phyloP scores from a whole-genome alignment of 2,797 vertebrate genomes.

The Pogonophryne albipinna region DNA sequence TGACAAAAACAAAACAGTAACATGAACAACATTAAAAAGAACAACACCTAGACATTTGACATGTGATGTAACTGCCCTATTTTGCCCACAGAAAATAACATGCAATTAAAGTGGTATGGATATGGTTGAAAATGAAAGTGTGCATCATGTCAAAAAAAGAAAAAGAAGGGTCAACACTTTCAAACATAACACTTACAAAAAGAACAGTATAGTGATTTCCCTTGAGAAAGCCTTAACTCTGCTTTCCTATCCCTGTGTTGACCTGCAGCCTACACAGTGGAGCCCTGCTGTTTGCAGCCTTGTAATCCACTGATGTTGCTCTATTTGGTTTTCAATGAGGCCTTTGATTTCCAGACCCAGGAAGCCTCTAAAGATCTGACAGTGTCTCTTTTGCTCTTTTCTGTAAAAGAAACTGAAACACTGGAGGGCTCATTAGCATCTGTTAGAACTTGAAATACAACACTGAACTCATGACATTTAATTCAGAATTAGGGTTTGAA shows the following conservation, averaged over 20 bases:
- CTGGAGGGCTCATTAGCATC: conserved; percentile 69
- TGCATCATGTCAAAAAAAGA: not conserved
- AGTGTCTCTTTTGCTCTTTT: conserved; percentile 67
- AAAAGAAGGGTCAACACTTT: not conserved
- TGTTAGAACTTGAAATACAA: conserved; percentile 66
- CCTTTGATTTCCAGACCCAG: conserved; percentile 85
- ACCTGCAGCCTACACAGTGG: conserved; percentile 61
- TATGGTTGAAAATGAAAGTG: not conserved
- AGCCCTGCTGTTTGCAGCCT: conserved; percentile 80
- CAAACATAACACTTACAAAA: not conserved
- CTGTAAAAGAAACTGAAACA: conserved; percentile 67
- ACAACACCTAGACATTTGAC: not conserved
- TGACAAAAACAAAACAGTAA: no score
- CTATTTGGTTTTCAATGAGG: conserved; percentile 86
- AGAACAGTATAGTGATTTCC: conserved; percentile 20
- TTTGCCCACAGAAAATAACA: not conserved
- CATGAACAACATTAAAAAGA: not conserved
- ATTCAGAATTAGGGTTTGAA: conserved; percentile 44
- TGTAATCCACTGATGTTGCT: conserved; percentile 87
- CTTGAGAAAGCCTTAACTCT: conserved; percentile 3
- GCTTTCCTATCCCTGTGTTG: conserved; percentile 40
- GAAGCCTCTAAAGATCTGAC: conserved; percentile 84
- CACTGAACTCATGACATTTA: conserved; percentile 40
- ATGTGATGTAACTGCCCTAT: not conserved
- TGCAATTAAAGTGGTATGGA: no score